Evolutionary conservation across 1,140 invertebrate species (phyloP), one percentile per base, ranked within the genome.

Genomic region (Acromyrmex charruanus): DNA sequence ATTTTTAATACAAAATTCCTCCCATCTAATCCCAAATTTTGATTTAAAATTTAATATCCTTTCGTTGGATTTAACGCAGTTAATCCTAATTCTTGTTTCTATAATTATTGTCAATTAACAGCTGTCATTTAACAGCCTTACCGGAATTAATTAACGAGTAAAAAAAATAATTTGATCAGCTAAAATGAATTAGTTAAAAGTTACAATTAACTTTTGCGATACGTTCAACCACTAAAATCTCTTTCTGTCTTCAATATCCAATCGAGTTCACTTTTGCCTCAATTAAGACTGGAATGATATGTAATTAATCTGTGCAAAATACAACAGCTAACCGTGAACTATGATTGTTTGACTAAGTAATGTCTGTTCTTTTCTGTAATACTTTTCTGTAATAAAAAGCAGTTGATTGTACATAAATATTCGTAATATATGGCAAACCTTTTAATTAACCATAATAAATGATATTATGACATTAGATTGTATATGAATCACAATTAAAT

Each of bases 241-340:
- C 31, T 59, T n/a, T 59, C 18, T 72, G 12, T 51, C 44, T 53
- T 66, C 53, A 49, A 66, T 86, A 82, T 77, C 28, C 21, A 55
- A 53, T 81, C 61, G 58, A 51, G 59, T 58, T 59, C 16, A 58
- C 59, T 77, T 72, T 86, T 80, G 58, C 44, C 53, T 18, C 21
- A 51, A 51, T 16, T 51, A 51, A 4, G 0, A 72, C 68, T 10
- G 39, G 53, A 74, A 87, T 39, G 35, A 18, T n/a, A 25, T 16
- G 16, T 77, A 87, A 87, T 75, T 81, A 69, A 89, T 65, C 63
- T 25, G 6, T 31, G 14, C 9, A 80, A 80, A 79, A 55, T 66
- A 66, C 35, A n/a, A 66, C 35, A n/a, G 25, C 44, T 35, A 14
- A 25, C 18, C 35, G 3, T 9, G 58, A 59, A 77, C 58, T 69